These are phyloP conservation scores for Silvanus unidentatus DNA, from an alignment of 2,888 invertebrate species.

Conservation along the genomic window DNA sequence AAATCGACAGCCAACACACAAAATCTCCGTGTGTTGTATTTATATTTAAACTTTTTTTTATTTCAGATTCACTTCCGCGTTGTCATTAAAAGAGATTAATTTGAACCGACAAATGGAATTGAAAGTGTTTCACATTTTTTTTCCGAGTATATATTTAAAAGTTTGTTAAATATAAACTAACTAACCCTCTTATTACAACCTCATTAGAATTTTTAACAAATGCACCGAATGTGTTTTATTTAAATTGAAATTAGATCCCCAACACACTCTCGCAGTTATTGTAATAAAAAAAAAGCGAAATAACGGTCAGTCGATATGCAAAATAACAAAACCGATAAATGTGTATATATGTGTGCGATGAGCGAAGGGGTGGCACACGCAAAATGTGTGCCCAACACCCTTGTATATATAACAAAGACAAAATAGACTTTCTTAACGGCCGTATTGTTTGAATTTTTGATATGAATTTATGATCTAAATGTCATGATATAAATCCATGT, in stretches of 20 bases:
- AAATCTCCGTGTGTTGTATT: slow-evolving; percentile 11
- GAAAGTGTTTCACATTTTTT: slow-evolving; percentile 2
- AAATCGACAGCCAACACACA: slow-evolving; percentile 25
- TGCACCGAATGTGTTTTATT: too few relatives aligned
- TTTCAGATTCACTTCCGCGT: background rate
- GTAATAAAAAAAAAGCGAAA: slow-evolving; percentile 16
- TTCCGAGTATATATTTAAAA: too few relatives aligned
- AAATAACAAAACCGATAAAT: slow-evolving; percentile 22
- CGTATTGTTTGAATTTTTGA: slow-evolving; percentile 37
- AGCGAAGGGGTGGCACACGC: slow-evolving; percentile 12
- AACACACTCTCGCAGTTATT: slow-evolving; percentile 7
- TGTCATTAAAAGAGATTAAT: slow-evolving; percentile 23
- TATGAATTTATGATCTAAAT: slow-evolving; percentile 39
- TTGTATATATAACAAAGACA: slow-evolving; percentile 15
- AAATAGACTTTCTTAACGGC: slow-evolving; percentile 17
- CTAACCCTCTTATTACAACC: too few relatives aligned
- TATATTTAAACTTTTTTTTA: slow-evolving; percentile 8
- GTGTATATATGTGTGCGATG: slow-evolving; percentile 13
- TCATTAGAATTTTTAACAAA: too few relatives aligned
- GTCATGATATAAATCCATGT: slow-evolving; percentile 40
- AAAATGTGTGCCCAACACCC: slow-evolving; percentile 14
- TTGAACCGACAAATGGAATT: slow-evolving; percentile 19
- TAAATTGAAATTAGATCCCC: slow-evolving; percentile 22
- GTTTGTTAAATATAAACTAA: too few relatives aligned
- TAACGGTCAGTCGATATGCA: slow-evolving; percentile 27